These are phyloP conservation scores for Hyalella azteca DNA, from an alignment of 2,888 invertebrate genomes.

Conservation along the genomic window DNA sequence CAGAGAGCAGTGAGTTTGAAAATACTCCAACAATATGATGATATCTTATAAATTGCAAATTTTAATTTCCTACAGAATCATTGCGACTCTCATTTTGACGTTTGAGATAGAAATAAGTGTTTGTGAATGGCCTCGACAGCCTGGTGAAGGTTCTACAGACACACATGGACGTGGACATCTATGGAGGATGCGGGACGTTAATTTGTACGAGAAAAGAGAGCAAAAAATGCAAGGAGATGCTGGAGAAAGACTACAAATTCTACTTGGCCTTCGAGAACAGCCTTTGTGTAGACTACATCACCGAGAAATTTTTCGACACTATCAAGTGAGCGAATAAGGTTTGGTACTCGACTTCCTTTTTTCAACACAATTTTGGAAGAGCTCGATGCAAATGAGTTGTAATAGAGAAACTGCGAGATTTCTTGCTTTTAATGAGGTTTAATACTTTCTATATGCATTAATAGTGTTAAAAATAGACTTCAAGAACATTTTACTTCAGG, in stretches of 20 bases:
- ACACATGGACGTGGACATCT: constrained; percentile 45
- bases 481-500: no score
- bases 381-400: no score
- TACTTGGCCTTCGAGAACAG: constrained; percentile 62
- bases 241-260: constrained; percentile 60
- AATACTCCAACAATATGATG: neutral
- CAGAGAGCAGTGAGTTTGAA: constrained; percentile 49
- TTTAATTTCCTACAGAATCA: neutral
- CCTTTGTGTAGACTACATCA: constrained; percentile 61
- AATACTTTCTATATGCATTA: no score
- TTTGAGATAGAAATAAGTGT: no score
- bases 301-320: constrained; percentile 61
- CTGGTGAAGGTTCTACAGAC: constrained; percentile 55
- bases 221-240: constrained; percentile 40
- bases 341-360: no score
- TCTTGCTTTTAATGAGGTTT: no score
- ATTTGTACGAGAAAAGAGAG: constrained; percentile 12
- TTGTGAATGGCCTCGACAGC: no score
- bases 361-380: no score
- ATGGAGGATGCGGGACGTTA: constrained; percentile 39
- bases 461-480: no score
- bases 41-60: neutral
- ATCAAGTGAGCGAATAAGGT: constrained; percentile 50
- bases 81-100: no score
- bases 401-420: no score